Conservation (phyloP, 30 jellyfish, hydroid and myxozoan species). For the Aurelia sp. region DNA sequence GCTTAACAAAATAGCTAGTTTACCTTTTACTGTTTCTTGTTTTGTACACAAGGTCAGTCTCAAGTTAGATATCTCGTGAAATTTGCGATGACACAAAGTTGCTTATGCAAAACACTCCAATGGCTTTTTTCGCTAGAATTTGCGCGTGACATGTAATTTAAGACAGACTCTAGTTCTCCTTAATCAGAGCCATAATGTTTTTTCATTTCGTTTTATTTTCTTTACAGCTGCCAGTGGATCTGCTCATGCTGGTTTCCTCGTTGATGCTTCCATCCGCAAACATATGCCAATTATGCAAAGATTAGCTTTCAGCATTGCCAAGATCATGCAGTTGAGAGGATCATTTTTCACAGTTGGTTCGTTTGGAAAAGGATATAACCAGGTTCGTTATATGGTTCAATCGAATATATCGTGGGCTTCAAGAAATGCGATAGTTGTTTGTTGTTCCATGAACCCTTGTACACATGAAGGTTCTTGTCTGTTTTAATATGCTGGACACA, state of each 20-base stretch:
- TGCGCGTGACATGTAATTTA: not conserved
- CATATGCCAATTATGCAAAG: slow-evolving; percentile 77
- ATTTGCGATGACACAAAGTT: too few species aligned
- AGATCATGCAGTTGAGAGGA: not conserved
- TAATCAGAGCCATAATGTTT: too few species aligned
- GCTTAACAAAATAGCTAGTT: too few species aligned
- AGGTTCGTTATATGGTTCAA: slow-evolving; percentile 6
- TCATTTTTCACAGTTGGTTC: slow-evolving; percentile 56
- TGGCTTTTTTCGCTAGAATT: too few species aligned
- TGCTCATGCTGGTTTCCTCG: slow-evolving; percentile 72
- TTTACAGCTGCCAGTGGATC: slow-evolving; percentile 37
- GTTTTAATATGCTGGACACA: too few species aligned
- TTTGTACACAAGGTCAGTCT: too few species aligned
- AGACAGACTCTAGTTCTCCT: not conserved
- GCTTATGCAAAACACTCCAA: too few species aligned
- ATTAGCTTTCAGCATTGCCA: slow-evolving; percentile 47
- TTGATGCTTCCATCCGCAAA: slow-evolving; percentile 62
- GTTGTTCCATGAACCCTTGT: not conserved
- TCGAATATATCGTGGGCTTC: not conserved
- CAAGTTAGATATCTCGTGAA: too few species aligned
- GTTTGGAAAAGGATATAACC: slow-evolving; percentile 61
- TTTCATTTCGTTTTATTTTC: not conserved
- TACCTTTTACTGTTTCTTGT: too few species aligned
- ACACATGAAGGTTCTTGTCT: not conserved
- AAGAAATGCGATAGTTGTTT: not conserved